A percentile compares a stretch with the other conserved stretches of the same genome.
These are phyloP conservation scores for Darevskia mixta DNA, from an alignment of 2,797 vertebrate genomes.

Conservation along the genomic window DNA sequence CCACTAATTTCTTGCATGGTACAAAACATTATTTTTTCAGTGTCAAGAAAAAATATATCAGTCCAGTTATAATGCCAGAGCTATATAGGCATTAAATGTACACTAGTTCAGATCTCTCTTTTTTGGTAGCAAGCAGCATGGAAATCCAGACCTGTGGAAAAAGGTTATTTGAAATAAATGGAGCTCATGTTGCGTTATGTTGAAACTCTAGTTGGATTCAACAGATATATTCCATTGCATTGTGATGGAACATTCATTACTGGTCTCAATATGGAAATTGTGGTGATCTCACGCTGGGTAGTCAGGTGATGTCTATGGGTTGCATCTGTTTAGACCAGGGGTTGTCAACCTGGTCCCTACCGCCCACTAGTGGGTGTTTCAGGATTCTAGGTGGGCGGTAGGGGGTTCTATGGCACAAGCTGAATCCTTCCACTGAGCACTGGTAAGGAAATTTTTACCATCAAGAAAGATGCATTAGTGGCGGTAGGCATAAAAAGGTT, in stretches of 20 bases:
- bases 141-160: not conserved
- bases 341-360: no score
- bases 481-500: no score
- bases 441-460: no score
- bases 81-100: not conserved
- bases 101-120: not conserved
- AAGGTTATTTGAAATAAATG: not conserved
- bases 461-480: no score
- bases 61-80: not conserved
- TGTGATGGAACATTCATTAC: not conserved
- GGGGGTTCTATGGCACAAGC: no score
- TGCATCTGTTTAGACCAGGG: no score
- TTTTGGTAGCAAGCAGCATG: not conserved
- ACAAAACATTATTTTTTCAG: constrained; percentile 31
- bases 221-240: not conserved
- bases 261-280: not conserved
- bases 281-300: not conserved
- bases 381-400: no score
- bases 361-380: no score
- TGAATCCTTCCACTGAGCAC: no score
- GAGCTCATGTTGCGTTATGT: not conserved
- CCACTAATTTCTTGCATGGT: constrained; percentile 26
- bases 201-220: not conserved
- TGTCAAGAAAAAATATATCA: constrained; percentile 15
- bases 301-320: not conserved